These are phyloP conservation scores for Dermochelys coriacea DNA, from an alignment of 2,797 vertebrate genomes.

Conservation along the genomic window DNA sequence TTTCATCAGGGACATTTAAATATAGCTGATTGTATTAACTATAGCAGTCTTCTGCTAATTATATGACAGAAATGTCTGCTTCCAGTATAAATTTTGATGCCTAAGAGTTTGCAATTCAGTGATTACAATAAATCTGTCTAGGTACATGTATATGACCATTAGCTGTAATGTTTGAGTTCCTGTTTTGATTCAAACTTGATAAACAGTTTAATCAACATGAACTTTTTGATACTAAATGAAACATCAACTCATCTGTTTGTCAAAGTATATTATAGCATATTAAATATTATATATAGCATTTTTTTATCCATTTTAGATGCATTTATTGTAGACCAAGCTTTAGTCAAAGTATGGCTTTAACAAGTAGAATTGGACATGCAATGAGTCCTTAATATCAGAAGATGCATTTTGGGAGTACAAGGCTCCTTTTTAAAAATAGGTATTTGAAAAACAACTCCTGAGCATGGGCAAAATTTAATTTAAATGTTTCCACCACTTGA, in stretches of 20 bases:
- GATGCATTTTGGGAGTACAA: neutral
- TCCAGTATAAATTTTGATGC: neutral
- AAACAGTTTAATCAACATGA: neutral
- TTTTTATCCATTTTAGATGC: neutral
- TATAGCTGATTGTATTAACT: neutral
- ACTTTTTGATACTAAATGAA: neutral
- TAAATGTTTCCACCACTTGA: neutral
- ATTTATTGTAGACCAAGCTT: neutral
- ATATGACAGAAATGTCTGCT: neutral
- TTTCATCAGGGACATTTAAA: neutral
- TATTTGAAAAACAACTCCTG: neutral
- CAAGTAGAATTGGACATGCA: neutral
- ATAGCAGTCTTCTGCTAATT: neutral
- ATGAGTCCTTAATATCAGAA: neutral
- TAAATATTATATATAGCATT: too few relatives aligned
- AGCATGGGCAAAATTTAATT: neutral
- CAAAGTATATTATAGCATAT: neutral
- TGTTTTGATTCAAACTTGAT: neutral
- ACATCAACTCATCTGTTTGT: conserved; percentile 1
- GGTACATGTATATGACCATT: neutral
- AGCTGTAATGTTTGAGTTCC: neutral
- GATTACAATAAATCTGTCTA: neutral
- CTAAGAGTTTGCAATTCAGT: neutral
- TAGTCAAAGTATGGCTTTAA: neutral
- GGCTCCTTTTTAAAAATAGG: neutral